Conservation (phyloP, 2,888 invertebrate genomes). For the Noctua janthe region DNA sequence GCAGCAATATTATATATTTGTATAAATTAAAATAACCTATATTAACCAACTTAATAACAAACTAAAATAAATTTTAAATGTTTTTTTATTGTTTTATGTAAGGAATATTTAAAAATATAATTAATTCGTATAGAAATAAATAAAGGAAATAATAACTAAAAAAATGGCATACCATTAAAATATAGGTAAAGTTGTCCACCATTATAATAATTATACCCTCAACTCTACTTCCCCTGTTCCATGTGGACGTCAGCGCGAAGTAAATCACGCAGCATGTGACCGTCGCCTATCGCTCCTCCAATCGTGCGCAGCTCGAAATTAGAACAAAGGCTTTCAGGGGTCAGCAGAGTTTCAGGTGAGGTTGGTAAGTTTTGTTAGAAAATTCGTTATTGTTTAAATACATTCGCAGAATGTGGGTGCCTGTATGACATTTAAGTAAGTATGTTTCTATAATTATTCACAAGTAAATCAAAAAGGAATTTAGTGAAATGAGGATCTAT, state of each 20-base stretch:
- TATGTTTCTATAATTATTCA: background rate
- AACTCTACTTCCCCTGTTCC: constrained; percentile 24
- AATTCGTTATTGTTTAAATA: background rate
- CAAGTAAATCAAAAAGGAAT: no score
- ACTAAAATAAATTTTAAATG: background rate
- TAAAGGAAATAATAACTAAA: no score
- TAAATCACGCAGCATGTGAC: constrained; percentile 85
- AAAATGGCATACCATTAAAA: background rate
- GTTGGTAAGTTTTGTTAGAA: background rate
- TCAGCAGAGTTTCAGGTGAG: constrained; percentile 5
- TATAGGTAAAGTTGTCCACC: background rate
- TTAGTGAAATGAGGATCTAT: background rate
- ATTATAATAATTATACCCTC: constrained; percentile 32
- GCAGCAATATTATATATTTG: background rate
- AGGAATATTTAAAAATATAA: no score
- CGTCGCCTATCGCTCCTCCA: constrained; percentile 50
- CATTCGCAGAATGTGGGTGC: background rate
- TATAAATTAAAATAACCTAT: no score
- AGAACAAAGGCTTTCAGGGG: constrained; percentile 72
- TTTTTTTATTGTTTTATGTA: no score
- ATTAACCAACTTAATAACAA: no score
- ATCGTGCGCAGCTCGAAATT: constrained; percentile 79
- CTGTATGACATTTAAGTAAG: background rate
- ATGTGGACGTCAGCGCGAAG: constrained; percentile 17
- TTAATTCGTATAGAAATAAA: no score